Conservation (phyloP, 2,888 invertebrate genomes). For the Agrochola macilenta region DNA sequence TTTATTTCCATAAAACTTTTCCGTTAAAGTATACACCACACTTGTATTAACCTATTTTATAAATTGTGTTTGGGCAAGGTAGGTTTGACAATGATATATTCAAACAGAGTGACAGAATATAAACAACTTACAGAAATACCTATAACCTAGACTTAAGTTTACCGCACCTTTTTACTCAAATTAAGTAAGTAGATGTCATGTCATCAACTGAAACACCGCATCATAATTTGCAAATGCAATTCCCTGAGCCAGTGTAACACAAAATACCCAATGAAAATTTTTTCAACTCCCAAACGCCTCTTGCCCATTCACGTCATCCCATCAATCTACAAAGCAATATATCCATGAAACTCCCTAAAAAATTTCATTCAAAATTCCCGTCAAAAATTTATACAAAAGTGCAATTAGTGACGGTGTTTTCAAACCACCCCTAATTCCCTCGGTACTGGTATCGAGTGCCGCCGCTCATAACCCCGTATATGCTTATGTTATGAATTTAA, state of each 20-base stretch:
- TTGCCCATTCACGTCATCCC: slow-evolving; percentile 4
- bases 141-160: neutral
- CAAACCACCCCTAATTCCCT: slow-evolving; percentile 42
- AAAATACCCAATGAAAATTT: slow-evolving; percentile 28
- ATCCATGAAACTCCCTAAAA: slow-evolving; percentile 1
- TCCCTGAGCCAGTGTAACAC: slow-evolving; percentile 5
- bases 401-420: slow-evolving; percentile 50
- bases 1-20: slow-evolving; percentile 6
- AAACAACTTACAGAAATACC: neutral
- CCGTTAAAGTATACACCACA: neutral
- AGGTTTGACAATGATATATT: too few species aligned
- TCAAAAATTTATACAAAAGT: slow-evolving; percentile 53
- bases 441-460: slow-evolving; percentile 41
- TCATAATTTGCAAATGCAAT: slow-evolving; percentile 25
- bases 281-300: slow-evolving; percentile 22
- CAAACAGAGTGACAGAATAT: neutral
- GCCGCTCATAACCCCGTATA: slow-evolving; percentile 40
- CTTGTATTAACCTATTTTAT: neutral
- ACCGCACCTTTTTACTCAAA: neutral
- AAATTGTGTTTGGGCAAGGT: neutral
- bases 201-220: neutral
- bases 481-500: slow-evolving; percentile 78
- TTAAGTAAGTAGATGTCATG: neutral
- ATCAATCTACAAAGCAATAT: slow-evolving; percentile 34
- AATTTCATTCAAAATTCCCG: slow-evolving; percentile 41